Conservation (phyloP, 1,140 invertebrate species). For the Lepidotrigona ventralis region DNA sequence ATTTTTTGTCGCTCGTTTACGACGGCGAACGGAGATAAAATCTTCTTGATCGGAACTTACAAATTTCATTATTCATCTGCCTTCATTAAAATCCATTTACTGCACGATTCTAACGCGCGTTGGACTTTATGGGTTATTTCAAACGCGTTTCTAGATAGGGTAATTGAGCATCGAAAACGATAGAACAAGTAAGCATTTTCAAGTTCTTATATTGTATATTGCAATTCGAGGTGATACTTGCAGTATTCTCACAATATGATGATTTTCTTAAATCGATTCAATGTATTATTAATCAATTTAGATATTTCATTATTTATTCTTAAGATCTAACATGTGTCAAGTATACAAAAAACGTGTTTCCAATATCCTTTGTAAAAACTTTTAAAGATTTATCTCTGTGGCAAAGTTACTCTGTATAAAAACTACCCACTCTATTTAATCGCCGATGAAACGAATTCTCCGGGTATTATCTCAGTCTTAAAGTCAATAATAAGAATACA, state of each 20-base stretch:
- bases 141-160: neutral
- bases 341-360: too few relatives aligned
- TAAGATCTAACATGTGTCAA: too few relatives aligned
- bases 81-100: neutral
- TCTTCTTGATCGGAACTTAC: neutral
- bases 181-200: neutral
- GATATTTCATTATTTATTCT: too few relatives aligned
- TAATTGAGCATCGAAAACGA: neutral
- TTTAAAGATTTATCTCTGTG: neutral
- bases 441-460: neutral
- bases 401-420: too few relatives aligned
- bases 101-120: too few relatives aligned
- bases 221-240: too few relatives aligned
- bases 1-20: constrained; percentile 7
- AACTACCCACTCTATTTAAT: too few relatives aligned
- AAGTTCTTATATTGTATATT: too few relatives aligned
- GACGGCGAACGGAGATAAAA: neutral
- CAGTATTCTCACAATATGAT: too few relatives aligned
- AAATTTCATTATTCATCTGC: neutral
- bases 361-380: neutral
- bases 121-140: neutral
- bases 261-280: too few relatives aligned
- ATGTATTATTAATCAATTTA: too few relatives aligned
- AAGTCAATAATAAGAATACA: neutral
- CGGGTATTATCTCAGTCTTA: neutral